Percentiles rank a stretch among this genome's conserved stretches.
phyloP scores from a whole-genome alignment of 2,113 vertebrate species.

The Gobio gobio region DNA sequence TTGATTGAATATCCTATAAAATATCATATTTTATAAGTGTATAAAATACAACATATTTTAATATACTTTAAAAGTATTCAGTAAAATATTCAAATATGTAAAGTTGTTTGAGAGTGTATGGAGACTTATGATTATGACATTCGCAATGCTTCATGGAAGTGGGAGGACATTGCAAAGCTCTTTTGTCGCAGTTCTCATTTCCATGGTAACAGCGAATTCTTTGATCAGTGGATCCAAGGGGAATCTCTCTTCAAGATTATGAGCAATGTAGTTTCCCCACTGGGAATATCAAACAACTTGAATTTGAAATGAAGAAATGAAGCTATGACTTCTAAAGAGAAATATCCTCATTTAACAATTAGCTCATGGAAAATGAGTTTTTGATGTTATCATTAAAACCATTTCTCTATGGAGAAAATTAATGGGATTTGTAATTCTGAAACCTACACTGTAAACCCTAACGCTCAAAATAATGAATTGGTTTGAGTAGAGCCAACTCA shows the following conservation, averaged over 20 bases:
- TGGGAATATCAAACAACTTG: not conserved
- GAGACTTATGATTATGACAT: not conserved
- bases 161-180: not conserved
- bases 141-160: not conserved
- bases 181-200: constrained; percentile 4
- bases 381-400: not conserved
- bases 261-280: not conserved
- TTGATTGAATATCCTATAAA: not conserved
- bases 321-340: not conserved
- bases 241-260: not conserved
- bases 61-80: not conserved
- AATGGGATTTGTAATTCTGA: not conserved
- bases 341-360: not conserved
- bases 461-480: too few relatives aligned
- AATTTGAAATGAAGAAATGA: not conserved
- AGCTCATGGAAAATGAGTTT: not conserved
- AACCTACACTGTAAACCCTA: too few relatives aligned
- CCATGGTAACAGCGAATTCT: not conserved
- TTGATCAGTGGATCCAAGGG: not conserved
- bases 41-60: not conserved
- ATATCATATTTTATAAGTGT: not conserved
- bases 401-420: not conserved
- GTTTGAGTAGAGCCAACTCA: too few relatives aligned
- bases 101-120: not conserved
- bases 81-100: not conserved